These are phyloP conservation scores for human (Homo sapiens) DNA, from an alignment of 2,113 vertebrate species.

Conservation along the genomic window GRCh38 chr2:56453501-56454000, in stretches of 20 bases:
- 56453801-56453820: not conserved
- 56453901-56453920: not conserved
- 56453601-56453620: too few relatives aligned
- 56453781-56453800: not conserved
- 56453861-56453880: not conserved
- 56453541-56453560: not conserved
- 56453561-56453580: not conserved
- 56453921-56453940: not conserved
- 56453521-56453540: not conserved
- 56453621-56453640: too few relatives aligned
- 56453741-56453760: not conserved
- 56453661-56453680: too few relatives aligned
- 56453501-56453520: not conserved
- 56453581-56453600: too few relatives aligned
- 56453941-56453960: not conserved
- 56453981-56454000: not conserved
- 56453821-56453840: conserved; percentile 13
- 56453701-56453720: too few relatives aligned
- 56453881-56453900: not conserved
- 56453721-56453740: too few relatives aligned
- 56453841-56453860: not conserved
- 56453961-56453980: not conserved
- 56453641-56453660: too few relatives aligned
- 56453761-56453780: not conserved
- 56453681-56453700: too few relatives aligned